Evolutionary conservation across 1,140 invertebrate genomes (phyloP).

Genomic region (Drosophila lacteicornis): DNA sequence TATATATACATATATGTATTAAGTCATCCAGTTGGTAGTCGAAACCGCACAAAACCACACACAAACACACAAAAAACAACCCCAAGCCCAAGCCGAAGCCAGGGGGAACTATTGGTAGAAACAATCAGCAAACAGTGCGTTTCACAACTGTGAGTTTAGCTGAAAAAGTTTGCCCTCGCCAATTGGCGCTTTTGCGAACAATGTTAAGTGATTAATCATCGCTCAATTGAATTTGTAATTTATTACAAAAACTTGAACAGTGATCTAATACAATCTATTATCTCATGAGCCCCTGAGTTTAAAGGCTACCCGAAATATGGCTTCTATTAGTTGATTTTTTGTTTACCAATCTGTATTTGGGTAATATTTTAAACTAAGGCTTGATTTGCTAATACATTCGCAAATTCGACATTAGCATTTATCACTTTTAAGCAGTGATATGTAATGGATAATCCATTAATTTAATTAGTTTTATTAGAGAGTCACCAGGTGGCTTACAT

Average conservation of each 20-base stretch:
- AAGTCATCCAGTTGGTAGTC: conserved; percentile 48
- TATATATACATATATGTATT: conserved; percentile 24
- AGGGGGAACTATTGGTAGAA: conserved; percentile 38
- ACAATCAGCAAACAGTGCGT: conserved; percentile 46
- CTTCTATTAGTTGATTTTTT: background rate
- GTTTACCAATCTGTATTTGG: background rate
- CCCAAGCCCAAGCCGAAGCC: conserved; percentile 30
- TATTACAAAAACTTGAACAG: conserved; percentile 24
- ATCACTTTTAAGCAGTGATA: background rate
- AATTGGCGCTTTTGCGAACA: conserved; percentile 15
- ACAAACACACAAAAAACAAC: conserved; percentile 42
- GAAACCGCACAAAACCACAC: conserved; percentile 35
- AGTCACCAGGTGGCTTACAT: background rate
- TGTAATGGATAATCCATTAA: background rate
- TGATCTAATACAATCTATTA: conserved; percentile 37
- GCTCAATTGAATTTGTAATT: conserved; percentile 42
- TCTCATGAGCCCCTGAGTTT: conserved; percentile 3
- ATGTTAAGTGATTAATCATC: conserved; percentile 31
- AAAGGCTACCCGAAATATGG: background rate
- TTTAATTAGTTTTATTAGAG: background rate
- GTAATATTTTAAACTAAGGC: background rate
- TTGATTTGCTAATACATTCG: too few species aligned
- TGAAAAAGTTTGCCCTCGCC: conserved; percentile 32
- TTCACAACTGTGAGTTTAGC: conserved; percentile 41
- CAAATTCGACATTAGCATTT: background rate